Evolutionary conservation across 2,113 vertebrate genomes (phyloP), one percentile per base, ranked within the genome.

Genomic region (Xiphias gladius): DNA sequence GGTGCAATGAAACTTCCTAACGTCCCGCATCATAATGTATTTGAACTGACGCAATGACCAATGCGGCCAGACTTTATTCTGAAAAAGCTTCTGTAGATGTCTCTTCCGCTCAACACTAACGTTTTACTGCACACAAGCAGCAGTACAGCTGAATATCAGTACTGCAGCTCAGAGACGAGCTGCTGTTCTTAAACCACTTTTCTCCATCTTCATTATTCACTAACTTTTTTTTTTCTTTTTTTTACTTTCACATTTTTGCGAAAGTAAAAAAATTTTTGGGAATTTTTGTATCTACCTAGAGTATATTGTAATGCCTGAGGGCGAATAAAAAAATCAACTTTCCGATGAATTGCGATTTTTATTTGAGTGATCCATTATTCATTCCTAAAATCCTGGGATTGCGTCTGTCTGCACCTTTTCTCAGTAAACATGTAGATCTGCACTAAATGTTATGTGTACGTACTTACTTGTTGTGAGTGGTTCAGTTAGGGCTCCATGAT

Each of bases 1-100:
- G 20, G 35, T 64, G 32, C 46, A 35, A 52, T 48, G 22, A 61
- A 68, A 64, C 57, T n/a, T 62, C 73, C 22, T 8, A 20, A n/a
- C 0, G 7, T 41, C 70, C n/a, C 3, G 30, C 39, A 75, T 70
- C 17, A 32, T 1, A 26, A 2, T 48, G 16, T 35, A 59, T 80
- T 35, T 61, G 26, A 67, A 52, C 32, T 65, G 65, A 80, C 7
- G 2, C 30, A 41, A 67, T 35, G 57, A 43, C 22, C 71, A 39
- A 30, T 13, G 14, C 24, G 41, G 13, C 10, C 5, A n/a, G 65
- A 39, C 30, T 43, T 63, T 16, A 14, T 48, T 77, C 39, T 77
- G n/a, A 58, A 72, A 59, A 28, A n/a, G 30, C 20, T 26, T 52
- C 26, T 59, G 5, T 16, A 46, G 16, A 30, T 14, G 52, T 52